A percentile compares a stretch with the other conserved stretches of the same genome.
These are phyloP conservation scores for Thamnophis elegans DNA, from an alignment of 2,797 vertebrate species.

Conservation along the genomic window DNA sequence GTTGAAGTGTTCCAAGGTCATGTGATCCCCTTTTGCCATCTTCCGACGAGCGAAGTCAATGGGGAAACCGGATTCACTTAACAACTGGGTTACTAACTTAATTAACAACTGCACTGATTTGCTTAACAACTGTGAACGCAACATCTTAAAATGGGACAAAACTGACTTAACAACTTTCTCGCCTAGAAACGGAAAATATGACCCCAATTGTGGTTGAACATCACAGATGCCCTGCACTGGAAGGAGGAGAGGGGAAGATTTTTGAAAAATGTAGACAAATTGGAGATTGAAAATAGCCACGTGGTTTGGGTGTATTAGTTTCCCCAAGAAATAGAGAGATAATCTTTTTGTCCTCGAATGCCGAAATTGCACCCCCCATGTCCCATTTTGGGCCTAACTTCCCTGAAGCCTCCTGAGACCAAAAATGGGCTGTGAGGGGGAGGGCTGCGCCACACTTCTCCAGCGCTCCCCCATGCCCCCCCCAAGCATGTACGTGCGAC, in stretches of 20 bases:
- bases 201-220: neutral
- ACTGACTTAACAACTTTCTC: neutral
- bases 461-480: too few relatives aligned
- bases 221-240: too few relatives aligned
- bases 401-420: too few relatives aligned
- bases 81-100: too few relatives aligned
- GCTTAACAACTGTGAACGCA: neutral
- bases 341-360: too few relatives aligned
- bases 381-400: too few relatives aligned
- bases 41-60: neutral
- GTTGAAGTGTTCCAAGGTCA: too few relatives aligned
- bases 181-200: neutral
- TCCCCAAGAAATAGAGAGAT: neutral
- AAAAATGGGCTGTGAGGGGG: too few relatives aligned
- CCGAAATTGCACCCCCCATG: too few relatives aligned
- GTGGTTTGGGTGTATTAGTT: neutral
- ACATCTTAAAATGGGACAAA: neutral
- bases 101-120: neutral
- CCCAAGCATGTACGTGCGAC: too few relatives aligned
- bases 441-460: too few relatives aligned
- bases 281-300: neutral
- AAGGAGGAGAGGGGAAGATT: neutral
- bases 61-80: neutral
- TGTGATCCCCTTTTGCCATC: too few relatives aligned
- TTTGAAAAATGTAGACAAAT: neutral